These are phyloP conservation scores for Nomada lathburiana DNA, from an alignment of 2,888 invertebrate species.

Conservation along the genomic window DNA sequence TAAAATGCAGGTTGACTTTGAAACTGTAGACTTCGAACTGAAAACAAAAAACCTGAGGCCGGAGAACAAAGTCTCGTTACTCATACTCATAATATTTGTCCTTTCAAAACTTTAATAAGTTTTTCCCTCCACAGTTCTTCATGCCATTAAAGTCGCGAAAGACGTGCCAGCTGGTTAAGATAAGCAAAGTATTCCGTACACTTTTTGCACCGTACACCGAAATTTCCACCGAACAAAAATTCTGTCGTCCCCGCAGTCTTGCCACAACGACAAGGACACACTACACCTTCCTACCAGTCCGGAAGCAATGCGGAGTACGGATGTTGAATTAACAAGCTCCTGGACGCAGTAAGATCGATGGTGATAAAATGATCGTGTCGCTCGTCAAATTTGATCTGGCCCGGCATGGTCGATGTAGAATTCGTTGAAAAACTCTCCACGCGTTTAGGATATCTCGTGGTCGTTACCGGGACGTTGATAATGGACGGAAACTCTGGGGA, in stretches of 20 bases:
- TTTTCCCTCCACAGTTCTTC: background rate
- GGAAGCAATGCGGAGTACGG: background rate
- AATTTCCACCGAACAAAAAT: background rate
- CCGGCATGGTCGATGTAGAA: slow-evolving; percentile 24
- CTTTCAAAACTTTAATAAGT: slow-evolving; percentile 4
- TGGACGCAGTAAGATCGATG: slow-evolving; percentile 14
- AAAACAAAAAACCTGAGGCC: background rate
- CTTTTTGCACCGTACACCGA: background rate
- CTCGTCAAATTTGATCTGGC: slow-evolving; percentile 19
- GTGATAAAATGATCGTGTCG: background rate
- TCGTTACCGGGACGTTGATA: slow-evolving; percentile 58
- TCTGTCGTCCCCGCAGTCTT: background rate
- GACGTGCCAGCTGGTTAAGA: background rate
- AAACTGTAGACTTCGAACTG: background rate
- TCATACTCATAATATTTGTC: slow-evolving; percentile 19
- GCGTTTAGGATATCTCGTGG: slow-evolving; percentile 46
- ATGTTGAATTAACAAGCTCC: slow-evolving; percentile 13
- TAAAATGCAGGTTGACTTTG: slow-evolving; percentile 1
- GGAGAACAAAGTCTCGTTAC: slow-evolving; percentile 3
- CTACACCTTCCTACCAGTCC: background rate
- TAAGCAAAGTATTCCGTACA: background rate
- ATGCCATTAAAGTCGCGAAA: slow-evolving; percentile 8
- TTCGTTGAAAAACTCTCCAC: slow-evolving; percentile 44
- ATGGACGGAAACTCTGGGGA: slow-evolving; percentile 53
- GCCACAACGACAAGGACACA: background rate